These are phyloP conservation scores for Ectemnius cavifrons DNA, from an alignment of 2,888 invertebrate species.

Conservation along the genomic window DNA sequence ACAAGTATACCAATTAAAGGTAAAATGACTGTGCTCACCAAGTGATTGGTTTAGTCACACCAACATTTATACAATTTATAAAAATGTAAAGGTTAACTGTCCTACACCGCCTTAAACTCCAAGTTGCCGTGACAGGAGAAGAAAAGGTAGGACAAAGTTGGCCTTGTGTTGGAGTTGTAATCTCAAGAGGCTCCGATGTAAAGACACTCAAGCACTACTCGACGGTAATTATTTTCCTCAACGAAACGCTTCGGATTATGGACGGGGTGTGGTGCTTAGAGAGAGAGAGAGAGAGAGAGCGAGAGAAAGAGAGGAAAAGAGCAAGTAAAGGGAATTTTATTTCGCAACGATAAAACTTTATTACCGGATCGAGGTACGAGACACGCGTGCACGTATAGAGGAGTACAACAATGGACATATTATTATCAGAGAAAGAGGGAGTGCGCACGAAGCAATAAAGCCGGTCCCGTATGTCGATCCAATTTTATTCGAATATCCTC, in stretches of 20 bases:
- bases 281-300: background rate
- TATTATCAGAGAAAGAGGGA: background rate
- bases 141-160: no score
- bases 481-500: slow-evolving; percentile 3
- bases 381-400: background rate
- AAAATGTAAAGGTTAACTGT: no score
- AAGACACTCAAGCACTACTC: background rate
- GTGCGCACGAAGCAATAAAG: background rate
- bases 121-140: no score
- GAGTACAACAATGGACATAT: slow-evolving; percentile 11
- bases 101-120: no score
- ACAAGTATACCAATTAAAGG: no score
- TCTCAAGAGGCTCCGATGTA: no score
- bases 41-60: no score
- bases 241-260: background rate
- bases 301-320: no score
- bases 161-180: no score
- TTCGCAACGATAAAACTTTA: slow-evolving; percentile 1
- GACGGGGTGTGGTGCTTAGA: background rate
- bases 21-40: no score
- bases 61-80: no score
- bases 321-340: slow-evolving; percentile 3
- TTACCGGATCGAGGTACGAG: background rate
- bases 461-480: background rate
- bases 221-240: background rate